Evolutionary conservation across 2,888 invertebrate species (phyloP), one percentile per base, ranked within the genome.

Genomic region (Muscina levida): DNA sequence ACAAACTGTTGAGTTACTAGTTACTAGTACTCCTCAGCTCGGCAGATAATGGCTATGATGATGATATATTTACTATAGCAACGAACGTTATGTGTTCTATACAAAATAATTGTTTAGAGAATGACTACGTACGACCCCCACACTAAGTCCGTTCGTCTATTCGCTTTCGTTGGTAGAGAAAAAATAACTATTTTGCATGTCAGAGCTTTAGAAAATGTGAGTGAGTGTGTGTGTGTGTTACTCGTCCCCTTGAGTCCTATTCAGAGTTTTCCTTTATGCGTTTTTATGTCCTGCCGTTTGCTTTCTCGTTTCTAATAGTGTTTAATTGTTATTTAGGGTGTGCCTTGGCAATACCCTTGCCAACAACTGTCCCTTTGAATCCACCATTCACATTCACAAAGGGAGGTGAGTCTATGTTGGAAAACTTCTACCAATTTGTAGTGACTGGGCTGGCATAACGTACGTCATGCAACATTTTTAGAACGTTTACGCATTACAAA

Each of bases 381-480:
- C 31, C 31, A 31, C 8, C 3, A 31, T n/a, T 31, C 31, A 31
- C n/a, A n/a, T n/a, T n/a, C 31, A 8, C 3, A 31, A 31, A 5
- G 31, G 8, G 31, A 5, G 8, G 31, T 31, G 8, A 31, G 31
- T 31, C 31, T 8, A n/a, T n/a, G n/a, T n/a, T 44, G 44, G 5
- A 44, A 44, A 48, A 48, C 17, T 17, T 15, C 15, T 17, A 48
- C 48, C n/a, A n/a, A n/a, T n/a, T n/a, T n/a, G n/a, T n/a, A 48
- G 48, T 19, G 19, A 51, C 46, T 13, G 17, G 1, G 46, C 31
- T 56, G 24, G 15, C 57, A 53, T 46, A 17, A 57, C 53, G 57
- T 66, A 81, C 81, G 81, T 81, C 77, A 81, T 77, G 59, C 39
- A 31, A 77, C 67, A 68, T 68, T 74, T 81, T 75, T 81, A 77